These are phyloP conservation scores for Pogonocichla stellata DNA, from an alignment of 2,113 vertebrate species.

Conservation along the genomic window DNA sequence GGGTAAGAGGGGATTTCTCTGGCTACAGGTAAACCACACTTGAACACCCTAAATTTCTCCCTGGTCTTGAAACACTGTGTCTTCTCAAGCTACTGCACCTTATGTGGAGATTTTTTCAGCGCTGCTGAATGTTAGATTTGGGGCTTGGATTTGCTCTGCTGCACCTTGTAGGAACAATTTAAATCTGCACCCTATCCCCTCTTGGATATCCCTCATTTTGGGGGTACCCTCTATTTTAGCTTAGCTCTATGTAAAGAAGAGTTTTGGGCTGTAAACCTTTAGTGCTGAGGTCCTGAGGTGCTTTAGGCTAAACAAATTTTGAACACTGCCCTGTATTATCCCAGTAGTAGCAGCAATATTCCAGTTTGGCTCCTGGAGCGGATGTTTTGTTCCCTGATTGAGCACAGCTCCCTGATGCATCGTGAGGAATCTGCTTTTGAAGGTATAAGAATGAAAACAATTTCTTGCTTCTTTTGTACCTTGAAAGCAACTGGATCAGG, in stretches of 20 bases:
- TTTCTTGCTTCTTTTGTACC: neutral
- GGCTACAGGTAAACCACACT: neutral
- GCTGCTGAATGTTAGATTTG: neutral
- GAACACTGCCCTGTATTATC: neutral
- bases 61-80: neutral
- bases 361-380: neutral
- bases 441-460: neutral
- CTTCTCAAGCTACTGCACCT: fast-evolving
- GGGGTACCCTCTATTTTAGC: neutral
- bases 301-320: neutral
- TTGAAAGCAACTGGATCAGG: neutral
- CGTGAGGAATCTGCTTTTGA: neutral
- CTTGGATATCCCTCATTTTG: neutral
- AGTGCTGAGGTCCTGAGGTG: neutral
- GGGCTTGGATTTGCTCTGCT: neutral
- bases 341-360: neutral
- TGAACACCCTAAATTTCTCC: neutral
- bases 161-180: neutral
- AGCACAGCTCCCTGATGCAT: fast-evolving
- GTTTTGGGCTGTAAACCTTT: neutral
- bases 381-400: neutral
- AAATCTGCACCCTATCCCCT: neutral
- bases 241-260: neutral
- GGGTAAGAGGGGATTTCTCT: neutral
- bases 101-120: fast-evolving